Conservation (phyloP, 2,113 vertebrate species). For the Cynopterus brachyotis region DNA sequence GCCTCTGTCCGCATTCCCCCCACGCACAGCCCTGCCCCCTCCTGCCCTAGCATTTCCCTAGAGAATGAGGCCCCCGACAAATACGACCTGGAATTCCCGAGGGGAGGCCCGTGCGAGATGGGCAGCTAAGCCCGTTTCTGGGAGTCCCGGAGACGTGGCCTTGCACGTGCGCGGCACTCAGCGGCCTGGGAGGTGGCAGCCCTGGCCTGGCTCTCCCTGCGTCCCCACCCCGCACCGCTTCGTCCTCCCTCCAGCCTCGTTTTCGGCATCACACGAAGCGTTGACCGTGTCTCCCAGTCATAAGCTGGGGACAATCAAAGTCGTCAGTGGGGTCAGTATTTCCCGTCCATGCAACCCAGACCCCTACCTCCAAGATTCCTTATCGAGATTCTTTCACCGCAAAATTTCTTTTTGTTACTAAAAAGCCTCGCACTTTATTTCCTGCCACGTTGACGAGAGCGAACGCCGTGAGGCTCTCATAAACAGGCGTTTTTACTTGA, state of each 20-base stretch:
- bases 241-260: not conserved
- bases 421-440: not conserved
- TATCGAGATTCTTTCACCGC: not conserved
- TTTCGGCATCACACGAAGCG: too few species aligned
- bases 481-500: not conserved
- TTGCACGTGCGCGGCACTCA: fast-evolving
- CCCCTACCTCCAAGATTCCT: not conserved
- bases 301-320: not conserved
- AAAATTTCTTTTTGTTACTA: not conserved
- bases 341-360: not conserved
- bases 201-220: fast-evolving
- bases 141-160: fast-evolving
- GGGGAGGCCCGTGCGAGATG: too few species aligned
- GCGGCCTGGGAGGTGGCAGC: not conserved
- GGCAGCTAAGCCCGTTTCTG: not conserved
- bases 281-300: fast-evolving
- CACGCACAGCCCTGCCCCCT: not conserved
- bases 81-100: not conserved
- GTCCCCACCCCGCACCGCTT: not conserved
- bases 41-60: too few species aligned
- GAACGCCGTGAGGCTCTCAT: not conserved
- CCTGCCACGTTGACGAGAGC: not conserved
- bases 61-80: not conserved
- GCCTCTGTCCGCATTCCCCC: not conserved
- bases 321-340: fast-evolving